A percentile compares a stretch with the other conserved stretches of the same genome.
phyloP scores from a whole-genome alignment of 2,113 vertebrate genomes.

The Montifringilla adamsi region DNA sequence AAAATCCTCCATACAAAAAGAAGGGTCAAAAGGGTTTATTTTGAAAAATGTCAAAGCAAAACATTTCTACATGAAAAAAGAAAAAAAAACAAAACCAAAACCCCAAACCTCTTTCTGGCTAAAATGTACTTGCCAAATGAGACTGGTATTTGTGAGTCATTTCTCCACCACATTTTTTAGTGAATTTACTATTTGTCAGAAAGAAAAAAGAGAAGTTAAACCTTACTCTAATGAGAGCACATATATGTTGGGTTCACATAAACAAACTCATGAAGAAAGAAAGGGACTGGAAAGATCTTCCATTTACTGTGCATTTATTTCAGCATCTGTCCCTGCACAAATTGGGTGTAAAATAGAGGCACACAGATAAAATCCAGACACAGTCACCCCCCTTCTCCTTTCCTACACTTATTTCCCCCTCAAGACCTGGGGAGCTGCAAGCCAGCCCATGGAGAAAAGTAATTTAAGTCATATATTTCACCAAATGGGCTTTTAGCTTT shows the following conservation, averaged over 20 bases:
- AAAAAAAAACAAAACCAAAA: background rate
- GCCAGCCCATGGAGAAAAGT: background rate
- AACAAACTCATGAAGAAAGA: background rate
- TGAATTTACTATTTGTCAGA: constrained; percentile 47
- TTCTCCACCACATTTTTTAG: constrained; percentile 16
- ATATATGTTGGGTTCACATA: background rate
- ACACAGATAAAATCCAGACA: background rate
- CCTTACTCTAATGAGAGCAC: background rate
- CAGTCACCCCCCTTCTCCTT: background rate
- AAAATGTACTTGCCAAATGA: constrained; percentile 1
- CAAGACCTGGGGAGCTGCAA: background rate
- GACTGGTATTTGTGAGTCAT: constrained; percentile 42
- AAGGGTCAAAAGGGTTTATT: constrained; percentile 45
- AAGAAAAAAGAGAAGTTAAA: background rate
- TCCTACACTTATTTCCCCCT: background rate
- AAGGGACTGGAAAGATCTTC: background rate
- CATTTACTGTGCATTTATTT: background rate
- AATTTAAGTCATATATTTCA: background rate
- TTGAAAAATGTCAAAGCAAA: constrained; percentile 44
- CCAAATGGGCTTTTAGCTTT: background rate
- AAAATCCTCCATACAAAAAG: background rate
- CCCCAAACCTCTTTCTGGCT: background rate
- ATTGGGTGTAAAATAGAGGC: background rate
- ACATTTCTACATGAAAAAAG: background rate
- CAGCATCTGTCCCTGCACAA: background rate